These are phyloP conservation scores for Danionella dracula DNA, from an alignment of 2,797 vertebrate species.

Conservation along the genomic window DNA sequence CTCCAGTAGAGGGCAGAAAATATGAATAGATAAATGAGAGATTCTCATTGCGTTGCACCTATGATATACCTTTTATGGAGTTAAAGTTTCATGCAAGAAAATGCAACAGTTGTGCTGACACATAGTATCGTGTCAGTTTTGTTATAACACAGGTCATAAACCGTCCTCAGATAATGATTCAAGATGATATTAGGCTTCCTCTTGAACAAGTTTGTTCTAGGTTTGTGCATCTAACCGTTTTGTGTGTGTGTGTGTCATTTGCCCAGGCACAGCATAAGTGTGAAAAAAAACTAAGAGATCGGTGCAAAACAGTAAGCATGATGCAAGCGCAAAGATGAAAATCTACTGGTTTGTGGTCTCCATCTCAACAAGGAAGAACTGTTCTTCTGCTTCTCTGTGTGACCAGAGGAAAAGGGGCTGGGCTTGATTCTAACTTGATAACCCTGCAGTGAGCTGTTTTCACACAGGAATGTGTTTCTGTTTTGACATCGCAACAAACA, in stretches of 20 bases:
- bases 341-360: conserved; percentile 21
- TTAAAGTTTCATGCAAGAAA: too few species aligned
- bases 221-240: too few species aligned
- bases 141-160: neutral
- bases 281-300: neutral
- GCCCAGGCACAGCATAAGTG: too few species aligned
- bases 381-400: conserved; percentile 50
- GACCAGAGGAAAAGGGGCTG: conserved; percentile 53
- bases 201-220: neutral
- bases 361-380: conserved; percentile 48
- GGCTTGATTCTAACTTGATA: conserved; percentile 57
- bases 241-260: too few species aligned
- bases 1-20: too few species aligned
- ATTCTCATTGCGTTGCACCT: too few species aligned
- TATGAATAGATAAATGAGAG: too few species aligned
- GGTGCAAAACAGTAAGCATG: neutral
- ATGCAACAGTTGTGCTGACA: too few species aligned
- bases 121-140: too few species aligned
- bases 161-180: neutral
- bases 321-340: neutral
- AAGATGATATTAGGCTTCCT: neutral
- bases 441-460: conserved; percentile 16
- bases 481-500: neutral
- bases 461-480: neutral
- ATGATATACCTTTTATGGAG: too few species aligned